Evolutionary conservation across 2,888 invertebrate genomes (phyloP), one percentile per base, ranked within the genome.

Genomic region (Brachyptera risi): DNA sequence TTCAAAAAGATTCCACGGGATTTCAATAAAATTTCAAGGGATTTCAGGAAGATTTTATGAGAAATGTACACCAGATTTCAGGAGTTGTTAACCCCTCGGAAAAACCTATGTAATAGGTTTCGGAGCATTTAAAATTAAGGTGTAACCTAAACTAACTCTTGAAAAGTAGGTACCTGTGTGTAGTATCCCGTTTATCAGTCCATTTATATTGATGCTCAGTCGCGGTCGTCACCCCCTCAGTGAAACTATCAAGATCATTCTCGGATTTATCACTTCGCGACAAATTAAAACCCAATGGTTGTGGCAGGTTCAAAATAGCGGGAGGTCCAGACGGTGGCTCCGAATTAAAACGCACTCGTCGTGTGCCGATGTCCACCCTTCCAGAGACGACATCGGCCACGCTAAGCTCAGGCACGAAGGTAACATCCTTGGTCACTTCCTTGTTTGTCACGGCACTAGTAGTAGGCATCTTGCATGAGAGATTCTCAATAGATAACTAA

Each of bases 141-240:
- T n/a, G n/a, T n/a, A n/a, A n/a, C n/a, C n/a, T n/a, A n/a, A n/a
- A n/a, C n/a, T n/a, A n/a, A n/a, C n/a, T n/a, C n/a, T n/a, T n/a
- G n/a, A n/a, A n/a, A n/a, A 31, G 11, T 31, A 11, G 21, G 68
- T 74, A 84, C 84, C 84, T 84, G 78, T 83, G 83, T 51, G 79
- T 78, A 15, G 82, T 71, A 26, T 77, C 78, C 67, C 84, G 75
- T 69, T 79, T 79, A 72, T 84, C 82, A 63, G 81, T 76, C 81
- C 80, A 82, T n/a, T n/a, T n/a, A n/a, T n/a, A n/a, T 47, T 75
- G 17, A 38, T 5, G 64, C 56, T 78, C 76, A n/a, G n/a, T n/a
- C 21, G 50, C 9, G n/a, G 56, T 27, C 15, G 50, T 3, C 61
- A 79, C 72, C 1, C 80, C 80, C 66, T 79, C 80, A n/a, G 79